phyloP scores from a whole-genome alignment of 2,797 vertebrate species.

The Champsocephalus gunnari region DNA sequence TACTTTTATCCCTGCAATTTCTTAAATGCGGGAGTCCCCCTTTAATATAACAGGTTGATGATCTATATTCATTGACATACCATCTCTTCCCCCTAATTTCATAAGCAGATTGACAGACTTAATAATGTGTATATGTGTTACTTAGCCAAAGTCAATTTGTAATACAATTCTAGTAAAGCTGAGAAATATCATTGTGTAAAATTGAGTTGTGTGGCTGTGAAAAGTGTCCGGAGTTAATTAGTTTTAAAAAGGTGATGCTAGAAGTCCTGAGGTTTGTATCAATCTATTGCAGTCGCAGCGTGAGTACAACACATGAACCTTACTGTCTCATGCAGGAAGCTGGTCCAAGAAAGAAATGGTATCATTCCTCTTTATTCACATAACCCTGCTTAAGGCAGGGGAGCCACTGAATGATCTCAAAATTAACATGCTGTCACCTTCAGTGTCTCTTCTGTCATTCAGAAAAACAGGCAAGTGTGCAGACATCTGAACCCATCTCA shows the following conservation, averaged over 20 bases:
- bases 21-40: not conserved
- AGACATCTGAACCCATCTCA: conserved; percentile 81
- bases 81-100: not conserved
- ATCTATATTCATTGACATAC: not conserved
- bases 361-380: conserved; percentile 79
- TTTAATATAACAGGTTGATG: not conserved
- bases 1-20: not conserved
- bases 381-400: conserved; percentile 79
- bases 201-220: conserved; percentile 15
- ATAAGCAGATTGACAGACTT: not conserved
- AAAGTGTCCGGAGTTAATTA: conserved; percentile 55
- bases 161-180: conserved; percentile 20
- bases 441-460: conserved; percentile 83
- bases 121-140: not conserved
- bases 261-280: conserved; percentile 34
- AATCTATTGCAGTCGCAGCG: conserved; percentile 31
- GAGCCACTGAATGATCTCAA: conserved; percentile 78
- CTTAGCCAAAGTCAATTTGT: conserved; percentile 9
- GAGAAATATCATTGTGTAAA: conserved; percentile 16
- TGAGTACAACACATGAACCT: conserved; percentile 46
- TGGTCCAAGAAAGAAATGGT: conserved; percentile 41
- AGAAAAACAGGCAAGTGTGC: conserved; percentile 78
- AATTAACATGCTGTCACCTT: conserved; percentile 87
- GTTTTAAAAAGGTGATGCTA: conserved; percentile 50
- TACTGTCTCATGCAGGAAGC: conserved; percentile 48